Base-by-base conservation (phyloP, 2,113 vertebrate species). In the Delphinus delphis region DNA sequence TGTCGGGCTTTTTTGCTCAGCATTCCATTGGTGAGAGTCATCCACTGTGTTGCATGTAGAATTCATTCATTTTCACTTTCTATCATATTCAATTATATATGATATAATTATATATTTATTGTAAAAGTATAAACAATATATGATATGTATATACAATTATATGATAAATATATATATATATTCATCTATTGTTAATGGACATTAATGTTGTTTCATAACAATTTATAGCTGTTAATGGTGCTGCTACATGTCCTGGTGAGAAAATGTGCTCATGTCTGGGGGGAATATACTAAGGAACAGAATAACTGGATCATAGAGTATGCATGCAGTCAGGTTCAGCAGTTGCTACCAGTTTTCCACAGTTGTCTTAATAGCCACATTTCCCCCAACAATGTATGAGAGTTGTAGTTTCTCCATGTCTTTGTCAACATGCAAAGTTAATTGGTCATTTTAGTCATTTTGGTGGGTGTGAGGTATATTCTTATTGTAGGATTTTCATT, bases 401-500 rank as follows among this genome's bases (percentile, higher is more conserved):
- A 67, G 8, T 44, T 65, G 13, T 3, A 3, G 5, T 65, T 88
- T 82, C 50, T 93, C 5, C 41, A 31, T 11, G 47, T 58, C 50
- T 81, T 80, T 80, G 12, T 41, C 50, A 96, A 68, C 77, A 84
- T 2, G 7, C 8, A 92, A 47, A 65, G 26, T 73, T 55, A 50
- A 41, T 47, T 93, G 63, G 62, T 76, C 62, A 28, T 65, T 85
- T 88, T 18, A 60, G 14, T 44, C 15, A 47, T 47, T 67, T 71
- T 53, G 3, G 15, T 86, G 62, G 9, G 2, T 50, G 11, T 73
- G 80, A 83, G n/a, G 0, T n/a, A 23, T 76, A 73, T 53, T 81
- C 26, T 71, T 81, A 77, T 36, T 94, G 55, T 85, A 90, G 60
- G 60, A 62, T 38, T 93, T 95, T 62, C n/a, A 60, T 60, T 89